A percentile compares a stretch with the other conserved stretches of the same genome.
Evolutionary conservation across 64 coral and sea anemone species (phyloP).

Genomic region (Montipora sp.): DNA sequence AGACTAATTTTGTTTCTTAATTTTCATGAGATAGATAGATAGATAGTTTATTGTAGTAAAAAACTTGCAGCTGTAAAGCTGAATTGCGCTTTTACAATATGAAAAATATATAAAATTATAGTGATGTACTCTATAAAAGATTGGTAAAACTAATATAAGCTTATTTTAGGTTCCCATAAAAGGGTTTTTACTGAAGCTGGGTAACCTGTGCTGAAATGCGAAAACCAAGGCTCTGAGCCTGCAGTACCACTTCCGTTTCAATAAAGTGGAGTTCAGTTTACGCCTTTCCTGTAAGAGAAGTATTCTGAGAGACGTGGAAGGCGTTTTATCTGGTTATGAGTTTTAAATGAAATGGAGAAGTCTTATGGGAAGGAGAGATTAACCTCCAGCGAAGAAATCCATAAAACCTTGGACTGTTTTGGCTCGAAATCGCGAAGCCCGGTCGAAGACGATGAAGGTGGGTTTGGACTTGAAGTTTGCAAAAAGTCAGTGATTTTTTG

Average conservation of each 20-base stretch:
- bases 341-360: conserved; percentile 44
- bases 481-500: not conserved
- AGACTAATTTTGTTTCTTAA: too few species aligned
- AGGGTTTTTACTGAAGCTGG: too few species aligned
- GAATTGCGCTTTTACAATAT: too few species aligned
- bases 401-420: conserved; percentile 41
- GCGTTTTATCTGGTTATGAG: not conserved
- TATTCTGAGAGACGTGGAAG: too few species aligned
- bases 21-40: too few species aligned
- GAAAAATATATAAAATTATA: too few species aligned
- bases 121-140: too few species aligned
- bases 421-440: conserved; percentile 42
- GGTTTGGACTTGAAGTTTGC: not conserved
- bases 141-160: too few species aligned
- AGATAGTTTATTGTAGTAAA: too few species aligned
- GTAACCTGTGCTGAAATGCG: too few species aligned
- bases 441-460: not conserved
- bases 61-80: too few species aligned
- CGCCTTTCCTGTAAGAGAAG: not conserved
- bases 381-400: conserved; percentile 51
- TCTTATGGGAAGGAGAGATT: not conserved
- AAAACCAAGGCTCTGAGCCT: not conserved
- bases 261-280: not conserved
- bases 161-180: too few species aligned
- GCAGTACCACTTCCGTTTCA: not conserved